A percentile compares a stretch with the other conserved stretches of the same genome.
phyloP scores from a whole-genome alignment of 2,797 vertebrate species.

The Menidia menidia region DNA sequence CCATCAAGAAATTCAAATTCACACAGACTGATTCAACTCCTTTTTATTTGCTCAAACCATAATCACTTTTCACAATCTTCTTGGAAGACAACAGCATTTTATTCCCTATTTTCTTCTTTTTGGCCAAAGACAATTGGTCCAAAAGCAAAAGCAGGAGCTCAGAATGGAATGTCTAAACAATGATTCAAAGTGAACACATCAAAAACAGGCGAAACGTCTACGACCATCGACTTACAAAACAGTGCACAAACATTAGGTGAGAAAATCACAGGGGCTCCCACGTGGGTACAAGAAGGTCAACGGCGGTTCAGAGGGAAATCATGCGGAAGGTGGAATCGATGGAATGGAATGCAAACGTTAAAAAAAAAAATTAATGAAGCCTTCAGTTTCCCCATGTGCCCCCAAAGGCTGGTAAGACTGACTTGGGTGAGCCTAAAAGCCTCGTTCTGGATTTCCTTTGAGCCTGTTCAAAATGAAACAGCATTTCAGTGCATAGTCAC shows the following conservation, averaged over 20 bases:
- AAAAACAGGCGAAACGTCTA: slow-evolving; percentile 66
- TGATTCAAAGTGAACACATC: slow-evolving; percentile 64
- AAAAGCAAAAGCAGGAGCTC: slow-evolving; percentile 77
- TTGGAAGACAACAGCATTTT: slow-evolving; percentile 85
- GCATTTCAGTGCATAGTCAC: slow-evolving; percentile 65
- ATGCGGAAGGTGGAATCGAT: slow-evolving; percentile 18
- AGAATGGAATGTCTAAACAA: slow-evolving; percentile 77
- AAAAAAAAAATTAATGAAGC: slow-evolving; percentile 29
- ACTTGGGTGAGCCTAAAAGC: slow-evolving; percentile 33
- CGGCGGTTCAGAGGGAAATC: slow-evolving; percentile 23
- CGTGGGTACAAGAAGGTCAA: slow-evolving; percentile 38
- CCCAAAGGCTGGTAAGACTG: slow-evolving; percentile 47
- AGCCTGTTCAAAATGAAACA: slow-evolving; percentile 40
- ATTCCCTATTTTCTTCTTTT: slow-evolving; percentile 67
- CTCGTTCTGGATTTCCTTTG: slow-evolving; percentile 17
- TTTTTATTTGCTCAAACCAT: slow-evolving; percentile 74
- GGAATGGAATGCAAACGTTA: slow-evolving; percentile 33
- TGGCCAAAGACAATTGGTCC: slow-evolving; percentile 80
- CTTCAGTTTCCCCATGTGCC: slow-evolving; percentile 63
- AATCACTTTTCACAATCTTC: slow-evolving; percentile 85
- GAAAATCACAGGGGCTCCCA: slow-evolving; percentile 35
- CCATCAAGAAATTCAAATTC: background rate
- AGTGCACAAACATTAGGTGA: slow-evolving; percentile 67
- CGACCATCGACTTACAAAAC: slow-evolving; percentile 67
- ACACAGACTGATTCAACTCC: slow-evolving; percentile 49